phyloP scores from a whole-genome alignment of 2,888 invertebrate genomes.

The Lochmaea capreae region DNA sequence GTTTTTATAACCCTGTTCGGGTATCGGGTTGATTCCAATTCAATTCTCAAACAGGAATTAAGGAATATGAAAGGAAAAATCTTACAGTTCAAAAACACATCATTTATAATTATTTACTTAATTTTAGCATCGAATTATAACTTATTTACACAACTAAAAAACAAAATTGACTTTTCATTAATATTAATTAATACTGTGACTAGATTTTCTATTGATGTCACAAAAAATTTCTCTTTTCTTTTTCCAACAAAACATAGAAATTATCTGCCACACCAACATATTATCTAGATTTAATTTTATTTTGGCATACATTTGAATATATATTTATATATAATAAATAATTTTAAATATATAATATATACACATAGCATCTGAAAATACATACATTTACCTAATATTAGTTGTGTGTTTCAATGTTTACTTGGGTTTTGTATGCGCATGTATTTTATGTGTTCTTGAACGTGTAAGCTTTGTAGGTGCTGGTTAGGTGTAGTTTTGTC shows the following conservation, averaged over 20 bases:
- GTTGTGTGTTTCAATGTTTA: conserved; percentile 55
- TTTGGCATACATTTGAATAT: conserved; percentile 64
- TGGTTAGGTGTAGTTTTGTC: conserved; percentile 55
- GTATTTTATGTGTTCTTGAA: conserved; percentile 65
- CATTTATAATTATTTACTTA: conserved; percentile 62
- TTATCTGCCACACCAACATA: conserved; percentile 56
- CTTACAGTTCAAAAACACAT: conserved; percentile 66
- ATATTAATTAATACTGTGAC: conserved; percentile 58
- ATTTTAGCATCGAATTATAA: conserved; percentile 63
- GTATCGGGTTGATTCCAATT: too few species aligned
- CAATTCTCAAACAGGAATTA: neutral
- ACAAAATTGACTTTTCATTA: conserved; percentile 62
- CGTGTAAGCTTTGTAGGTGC: conserved; percentile 64
- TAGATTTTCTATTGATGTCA: conserved; percentile 58
- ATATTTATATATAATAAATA: conserved; percentile 59
- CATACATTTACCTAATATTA: conserved; percentile 63
- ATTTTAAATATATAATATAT: conserved; percentile 60
- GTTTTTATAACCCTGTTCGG: too few species aligned
- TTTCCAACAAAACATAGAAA: conserved; percentile 41
- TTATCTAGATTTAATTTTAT: conserved; percentile 55
- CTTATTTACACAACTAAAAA: conserved; percentile 65
- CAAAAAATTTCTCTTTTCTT: conserved; percentile 18
- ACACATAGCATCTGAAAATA: conserved; percentile 66
- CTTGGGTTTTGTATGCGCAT: conserved; percentile 54
- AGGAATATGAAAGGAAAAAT: conserved; percentile 38